Conservation (phyloP, 2,113 vertebrate species). For the Urocitellus parryii region DNA sequence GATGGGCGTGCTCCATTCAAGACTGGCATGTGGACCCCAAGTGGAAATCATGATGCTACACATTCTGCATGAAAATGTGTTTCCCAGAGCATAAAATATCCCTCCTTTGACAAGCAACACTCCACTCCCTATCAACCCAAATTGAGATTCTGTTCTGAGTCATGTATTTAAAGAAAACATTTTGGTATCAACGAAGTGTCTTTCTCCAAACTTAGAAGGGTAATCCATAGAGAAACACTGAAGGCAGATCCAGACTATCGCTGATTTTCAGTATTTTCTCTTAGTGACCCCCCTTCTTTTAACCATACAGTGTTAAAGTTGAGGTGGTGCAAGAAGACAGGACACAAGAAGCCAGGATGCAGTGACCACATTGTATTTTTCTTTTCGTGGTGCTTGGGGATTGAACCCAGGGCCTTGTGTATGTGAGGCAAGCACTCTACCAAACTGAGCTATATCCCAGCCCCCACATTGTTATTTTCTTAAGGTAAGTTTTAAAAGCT, state of each 20-base stretch:
- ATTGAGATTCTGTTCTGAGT: conserved; percentile 14
- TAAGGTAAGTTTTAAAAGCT: conserved; percentile 43
- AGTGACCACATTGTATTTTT: not conserved
- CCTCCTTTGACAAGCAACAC: not conserved
- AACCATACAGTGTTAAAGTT: conserved; percentile 31
- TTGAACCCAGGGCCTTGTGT: too few species aligned
- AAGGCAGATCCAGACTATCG: not conserved
- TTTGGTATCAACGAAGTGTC: conserved; percentile 35
- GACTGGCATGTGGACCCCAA: not conserved
- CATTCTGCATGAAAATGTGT: not conserved
- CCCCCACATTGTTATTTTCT: not conserved
- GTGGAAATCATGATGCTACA: not conserved
- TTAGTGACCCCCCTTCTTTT: not conserved
- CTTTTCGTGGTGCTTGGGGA: too few species aligned
- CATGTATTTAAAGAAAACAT: conserved; percentile 18
- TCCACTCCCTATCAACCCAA: not conserved
- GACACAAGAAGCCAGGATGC: conserved; percentile 49
- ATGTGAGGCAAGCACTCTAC: too few species aligned
- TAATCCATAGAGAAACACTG: not conserved
- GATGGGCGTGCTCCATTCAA: not conserved
- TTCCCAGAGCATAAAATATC: not conserved
- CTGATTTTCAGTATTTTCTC: not conserved
- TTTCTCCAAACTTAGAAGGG: conserved; percentile 38
- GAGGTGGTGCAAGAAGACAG: conserved; percentile 23
- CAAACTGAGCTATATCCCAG: too few species aligned